phyloP scores from a whole-genome alignment of 2,888 invertebrate species.

The Oscheius sp. region DNA sequence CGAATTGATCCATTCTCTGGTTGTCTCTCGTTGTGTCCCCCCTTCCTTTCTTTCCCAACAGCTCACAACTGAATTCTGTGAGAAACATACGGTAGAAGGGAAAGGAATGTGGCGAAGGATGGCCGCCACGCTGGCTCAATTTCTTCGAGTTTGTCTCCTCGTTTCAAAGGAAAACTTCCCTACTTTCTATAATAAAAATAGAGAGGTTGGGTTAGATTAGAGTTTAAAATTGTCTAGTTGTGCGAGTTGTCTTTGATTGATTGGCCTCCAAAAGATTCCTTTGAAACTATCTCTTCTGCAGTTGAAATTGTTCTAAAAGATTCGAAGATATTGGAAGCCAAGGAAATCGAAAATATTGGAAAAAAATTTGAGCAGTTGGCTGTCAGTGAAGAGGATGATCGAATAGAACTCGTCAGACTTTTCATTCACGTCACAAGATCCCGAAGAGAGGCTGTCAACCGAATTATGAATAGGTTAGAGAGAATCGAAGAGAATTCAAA shows the following conservation, averaged over 20 bases:
- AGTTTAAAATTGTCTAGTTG: not conserved
- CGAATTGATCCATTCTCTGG: not conserved
- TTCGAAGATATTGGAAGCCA: not conserved
- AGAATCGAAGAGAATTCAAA: constrained; percentile 33
- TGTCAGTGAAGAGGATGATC: not conserved
- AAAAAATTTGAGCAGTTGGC: not conserved
- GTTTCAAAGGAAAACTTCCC: not conserved
- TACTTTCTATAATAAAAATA: not conserved
- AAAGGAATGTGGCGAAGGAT: constrained; percentile 8
- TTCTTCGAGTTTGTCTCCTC: not conserved
- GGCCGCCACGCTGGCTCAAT: not conserved
- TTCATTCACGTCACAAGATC: constrained; percentile 7
- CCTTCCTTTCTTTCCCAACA: constrained; percentile 11
- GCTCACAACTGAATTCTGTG: constrained; percentile 19
- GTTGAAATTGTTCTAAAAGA: not conserved
- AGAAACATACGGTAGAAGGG: constrained; percentile 19
- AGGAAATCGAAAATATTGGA: not conserved
- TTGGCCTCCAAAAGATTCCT: not conserved
- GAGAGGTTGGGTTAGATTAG: not conserved
- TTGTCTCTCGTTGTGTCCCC: constrained; percentile 18
- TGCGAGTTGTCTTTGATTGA: constrained; percentile 1
- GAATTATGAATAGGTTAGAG: constrained; percentile 11
- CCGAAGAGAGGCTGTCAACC: not conserved
- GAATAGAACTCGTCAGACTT: not conserved
- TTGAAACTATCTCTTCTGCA: not conserved